phyloP scores from a whole-genome alignment of 2,113 vertebrate genomes.

The Oryzias javanicus region DNA sequence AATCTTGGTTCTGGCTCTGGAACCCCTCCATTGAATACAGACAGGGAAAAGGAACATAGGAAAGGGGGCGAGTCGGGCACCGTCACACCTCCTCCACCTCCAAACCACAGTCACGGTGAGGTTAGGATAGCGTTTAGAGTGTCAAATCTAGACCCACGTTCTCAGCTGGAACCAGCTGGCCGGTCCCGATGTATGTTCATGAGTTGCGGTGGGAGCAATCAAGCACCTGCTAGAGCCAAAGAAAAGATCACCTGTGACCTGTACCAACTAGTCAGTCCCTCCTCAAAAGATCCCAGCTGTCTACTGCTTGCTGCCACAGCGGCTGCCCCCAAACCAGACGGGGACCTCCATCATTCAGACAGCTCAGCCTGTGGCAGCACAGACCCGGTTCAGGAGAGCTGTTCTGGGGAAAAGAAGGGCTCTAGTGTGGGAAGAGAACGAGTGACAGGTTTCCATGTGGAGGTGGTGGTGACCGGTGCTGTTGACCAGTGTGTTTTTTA shows the following conservation, averaged over 20 bases:
- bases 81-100: slow-evolving; percentile 49
- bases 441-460: slow-evolving; percentile 89
- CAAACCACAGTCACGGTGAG: slow-evolving; percentile 77
- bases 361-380: slow-evolving; percentile 53
- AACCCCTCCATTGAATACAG: slow-evolving; percentile 32
- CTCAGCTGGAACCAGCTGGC: slow-evolving; percentile 71
- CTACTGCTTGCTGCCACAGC: slow-evolving; percentile 76
- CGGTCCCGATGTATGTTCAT: slow-evolving; percentile 82
- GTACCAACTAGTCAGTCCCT: slow-evolving; percentile 90
- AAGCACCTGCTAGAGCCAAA: slow-evolving; percentile 79
- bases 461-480: slow-evolving; percentile 92
- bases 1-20: slow-evolving; percentile 43
- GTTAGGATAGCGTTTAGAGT: slow-evolving; percentile 92
- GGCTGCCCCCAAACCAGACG: slow-evolving; percentile 74
- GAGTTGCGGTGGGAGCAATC: slow-evolving; percentile 77
- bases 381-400: slow-evolving; percentile 46
- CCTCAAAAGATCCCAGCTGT: slow-evolving; percentile 80
- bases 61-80: slow-evolving; percentile 38
- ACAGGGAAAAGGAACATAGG: slow-evolving; percentile 34
- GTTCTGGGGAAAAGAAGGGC: slow-evolving; percentile 67
- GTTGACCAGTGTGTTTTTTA: slow-evolving; percentile 95
- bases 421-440: slow-evolving; percentile 64
- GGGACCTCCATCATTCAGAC: slow-evolving; percentile 63
- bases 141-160: slow-evolving; percentile 81
- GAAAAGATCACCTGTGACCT: slow-evolving; percentile 97